Evolutionary conservation across 2,888 invertebrate species (phyloP), one percentile per base, ranked within the genome.

Genomic region (Morpho achilles): DNA sequence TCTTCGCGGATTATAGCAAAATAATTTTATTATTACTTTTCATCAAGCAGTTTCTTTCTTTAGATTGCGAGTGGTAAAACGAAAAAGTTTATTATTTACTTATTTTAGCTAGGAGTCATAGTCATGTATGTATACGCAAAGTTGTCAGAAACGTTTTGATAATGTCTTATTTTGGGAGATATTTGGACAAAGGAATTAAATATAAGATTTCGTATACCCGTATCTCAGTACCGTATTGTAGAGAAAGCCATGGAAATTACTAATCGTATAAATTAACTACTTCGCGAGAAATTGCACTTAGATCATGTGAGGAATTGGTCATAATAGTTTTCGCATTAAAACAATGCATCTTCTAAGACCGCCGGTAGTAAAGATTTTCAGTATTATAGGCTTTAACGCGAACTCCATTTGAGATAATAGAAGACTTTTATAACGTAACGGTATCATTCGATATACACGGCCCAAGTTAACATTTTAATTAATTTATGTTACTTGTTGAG

Each of bases 121-220:
- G 79, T 81, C 81, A 87, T 87, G 87, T 87, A 88, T 89, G 87
- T 86, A 88, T 87, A 87, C 87, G 87, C 86, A 80, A 74, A 85
- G 80, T 84, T 79, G 81, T 74, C 82, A 71, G 76, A 79, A 75
- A 69, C 68, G 72, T 88, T 82, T 88, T 88, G 89, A 88, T 89
- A 89, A 16, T 16, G 16, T 16, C 16, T 16, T 16, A 16, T 73
- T 49, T 46, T 53, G 46, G 40, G 47, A 53, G 45, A 39, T 57
- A 56, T 46, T 43, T 58, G 53, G 52, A 59, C 55, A 59, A 41
- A 50, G 32, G 22, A 53, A 56, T 53, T 51, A 52, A 41, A 48
- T 54, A 16, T 16, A 16, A 16, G 16, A 16, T 16, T 16, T 16
- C 16, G 16, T 16, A 16, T 16, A 32, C 45, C 4, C 32, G 32